A percentile compares a stretch with the other conserved stretches of the same genome.
These are phyloP conservation scores for Stenurella melanura DNA, from an alignment of 2,888 invertebrate genomes.

Conservation along the genomic window DNA sequence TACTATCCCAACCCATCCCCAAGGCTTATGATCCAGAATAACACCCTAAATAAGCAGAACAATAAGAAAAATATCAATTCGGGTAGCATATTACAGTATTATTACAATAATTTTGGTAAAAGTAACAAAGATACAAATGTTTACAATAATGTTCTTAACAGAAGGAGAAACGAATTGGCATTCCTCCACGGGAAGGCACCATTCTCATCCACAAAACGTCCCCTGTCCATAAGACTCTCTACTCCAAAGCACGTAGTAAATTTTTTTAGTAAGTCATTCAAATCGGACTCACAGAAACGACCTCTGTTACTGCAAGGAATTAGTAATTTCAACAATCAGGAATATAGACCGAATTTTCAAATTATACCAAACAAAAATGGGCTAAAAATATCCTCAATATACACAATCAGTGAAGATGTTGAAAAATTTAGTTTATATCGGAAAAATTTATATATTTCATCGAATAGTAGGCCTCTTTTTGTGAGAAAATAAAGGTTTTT, in stretches of 20 bases:
- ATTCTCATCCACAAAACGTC: constrained; percentile 75
- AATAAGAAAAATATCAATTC: constrained; percentile 66
- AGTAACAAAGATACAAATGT: constrained; percentile 70
- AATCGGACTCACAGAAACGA: constrained; percentile 72
- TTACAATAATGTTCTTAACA: constrained; percentile 69
- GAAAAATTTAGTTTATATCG: constrained; percentile 71
- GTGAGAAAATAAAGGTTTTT: constrained; percentile 69
- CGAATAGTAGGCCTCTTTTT: constrained; percentile 73
- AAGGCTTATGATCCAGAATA: constrained; percentile 57
- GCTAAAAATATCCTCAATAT: constrained; percentile 75
- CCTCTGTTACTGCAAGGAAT: constrained; percentile 69
- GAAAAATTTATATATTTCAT: constrained; percentile 72
- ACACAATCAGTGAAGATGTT: constrained; percentile 72
- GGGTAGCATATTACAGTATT: constrained; percentile 70
- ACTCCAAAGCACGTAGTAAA: constrained; percentile 71
- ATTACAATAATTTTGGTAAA: constrained; percentile 71
- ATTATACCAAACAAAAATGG: constrained; percentile 71
- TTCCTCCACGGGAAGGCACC: constrained; percentile 74
- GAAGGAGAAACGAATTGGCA: constrained; percentile 65
- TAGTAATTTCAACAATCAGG: constrained; percentile 56
- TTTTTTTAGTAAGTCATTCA: constrained; percentile 70
- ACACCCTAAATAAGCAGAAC: constrained; percentile 61
- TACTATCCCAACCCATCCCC: constrained; percentile 67
- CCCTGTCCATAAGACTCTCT: constrained; percentile 72
- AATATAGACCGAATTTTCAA: constrained; percentile 56